Base-by-base conservation (phyloP, 1,140 invertebrate species). In the Aphelenchoides besseyi region DNA sequence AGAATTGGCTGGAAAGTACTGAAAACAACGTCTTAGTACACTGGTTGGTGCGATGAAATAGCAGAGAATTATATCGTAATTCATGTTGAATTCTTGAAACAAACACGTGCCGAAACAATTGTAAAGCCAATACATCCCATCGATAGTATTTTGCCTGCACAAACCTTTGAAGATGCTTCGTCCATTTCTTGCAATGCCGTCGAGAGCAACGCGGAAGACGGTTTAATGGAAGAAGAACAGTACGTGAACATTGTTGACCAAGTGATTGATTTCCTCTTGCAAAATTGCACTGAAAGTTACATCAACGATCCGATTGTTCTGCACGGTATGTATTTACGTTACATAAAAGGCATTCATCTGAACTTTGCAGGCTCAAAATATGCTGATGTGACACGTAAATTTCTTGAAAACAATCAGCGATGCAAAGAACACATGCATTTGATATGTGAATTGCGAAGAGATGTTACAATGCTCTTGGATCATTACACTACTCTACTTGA, bases 11-110 rank as follows among this genome's bases (percentile, higher is more conserved):
- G n/a, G n/a, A n/a, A n/a, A n/a, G n/a, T n/a, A n/a, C n/a, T n/a
- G n/a, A n/a, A n/a, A n/a, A n/a, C n/a, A n/a, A n/a, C n/a, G n/a
- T n/a, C n/a, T 74, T 36, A 76, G 76, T 76, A 78, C 63, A 48
- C 74, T 32, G 74, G 74, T n/a, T 76, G 74, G 74, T 77, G 76
- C 36, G 73, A 76, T 23, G 61, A 74, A 41, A 67, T 73, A 35
- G 68, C 62, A 0, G 73, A 76, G n/a, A 12, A 72, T 23, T 77
- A 76, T 36, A n/a, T 76, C 16, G 48, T 71, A 23, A 41, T 75
- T 16, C 54, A 74, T 28, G 74, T 75, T 29, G 74, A 75, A 54
- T 41, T 66, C 52, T 55, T 76, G 37, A 77, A 76, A 37, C 77
- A 76, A 57, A 76, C 73, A 16, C 70, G 75, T 5, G 48, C 75